Conservation (phyloP, 2,797 vertebrate species). For the Neosilurus mollespiculum region DNA sequence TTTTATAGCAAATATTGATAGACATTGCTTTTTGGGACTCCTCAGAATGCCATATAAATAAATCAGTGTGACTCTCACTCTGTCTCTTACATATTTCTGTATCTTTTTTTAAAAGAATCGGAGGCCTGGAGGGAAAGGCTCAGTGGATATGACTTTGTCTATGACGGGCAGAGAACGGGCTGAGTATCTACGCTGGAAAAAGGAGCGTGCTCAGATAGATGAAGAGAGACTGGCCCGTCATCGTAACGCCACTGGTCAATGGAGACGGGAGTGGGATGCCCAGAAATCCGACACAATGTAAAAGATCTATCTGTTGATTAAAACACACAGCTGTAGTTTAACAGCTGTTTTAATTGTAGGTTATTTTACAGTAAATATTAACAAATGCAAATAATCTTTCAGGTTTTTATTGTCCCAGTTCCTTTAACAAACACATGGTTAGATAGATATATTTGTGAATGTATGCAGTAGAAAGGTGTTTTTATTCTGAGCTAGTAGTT, state of each 20-base stretch:
- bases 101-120: conserved; percentile 61
- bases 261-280: conserved; percentile 90
- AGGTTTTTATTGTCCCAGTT: background rate
- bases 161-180: conserved; percentile 92
- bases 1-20: background rate
- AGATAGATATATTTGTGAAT: background rate
- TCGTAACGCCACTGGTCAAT: conserved; percentile 88
- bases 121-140: conserved; percentile 65
- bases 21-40: background rate
- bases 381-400: background rate
- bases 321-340: background rate
- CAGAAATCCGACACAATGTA: conserved; percentile 87
- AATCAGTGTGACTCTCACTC: background rate
- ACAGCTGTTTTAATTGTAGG: background rate
- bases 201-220: conserved; percentile 89
- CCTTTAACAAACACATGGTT: background rate
- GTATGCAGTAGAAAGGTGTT: background rate
- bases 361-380: background rate
- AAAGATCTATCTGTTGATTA: conserved; percentile 40
- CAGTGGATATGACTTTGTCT: conserved; percentile 87
- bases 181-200: conserved; percentile 91
- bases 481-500: background rate
- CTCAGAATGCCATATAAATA: background rate
- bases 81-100: background rate
- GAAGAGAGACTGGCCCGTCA: conserved; percentile 87